Evolutionary conservation across 2,113 vertebrate genomes (phyloP).

Genomic region (Xiphophorus maculatus): DNA sequence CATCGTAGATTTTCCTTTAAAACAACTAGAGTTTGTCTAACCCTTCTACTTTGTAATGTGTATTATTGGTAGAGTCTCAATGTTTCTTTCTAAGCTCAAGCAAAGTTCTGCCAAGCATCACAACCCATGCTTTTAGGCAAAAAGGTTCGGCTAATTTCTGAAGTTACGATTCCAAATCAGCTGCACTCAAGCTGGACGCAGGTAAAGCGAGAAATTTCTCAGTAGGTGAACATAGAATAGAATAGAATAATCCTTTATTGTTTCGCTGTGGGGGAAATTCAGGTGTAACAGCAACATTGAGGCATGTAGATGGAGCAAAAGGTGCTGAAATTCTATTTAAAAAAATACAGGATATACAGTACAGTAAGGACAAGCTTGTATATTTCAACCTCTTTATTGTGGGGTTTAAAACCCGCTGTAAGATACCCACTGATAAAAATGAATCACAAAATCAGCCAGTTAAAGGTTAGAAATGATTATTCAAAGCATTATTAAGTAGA

Average conservation of each 20-base stretch:
- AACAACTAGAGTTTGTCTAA: constrained; percentile 23
- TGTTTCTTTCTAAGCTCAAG: constrained; percentile 24
- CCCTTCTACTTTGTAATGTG: constrained; percentile 27
- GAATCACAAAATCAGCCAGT: no score
- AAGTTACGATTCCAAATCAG: constrained; percentile 34
- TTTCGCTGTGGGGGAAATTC: no score
- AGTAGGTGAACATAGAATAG: constrained; percentile 30
- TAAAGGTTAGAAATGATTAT: constrained; percentile 39
- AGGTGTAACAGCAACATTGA: neutral
- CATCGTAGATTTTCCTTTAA: constrained; percentile 19
- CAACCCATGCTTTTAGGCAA: constrained; percentile 33
- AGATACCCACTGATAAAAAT: neutral
- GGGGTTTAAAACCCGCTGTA: neutral
- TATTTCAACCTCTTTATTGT: neutral
- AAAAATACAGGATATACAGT: no score
- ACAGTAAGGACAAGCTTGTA: no score
- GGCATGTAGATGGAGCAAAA: no score
- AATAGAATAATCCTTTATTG: neutral
- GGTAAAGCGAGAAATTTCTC: constrained; percentile 17
- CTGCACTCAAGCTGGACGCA: constrained; percentile 10
- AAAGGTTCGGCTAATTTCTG: constrained; percentile 25
- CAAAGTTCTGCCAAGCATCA: constrained; percentile 47
- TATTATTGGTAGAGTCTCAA: constrained; percentile 13
- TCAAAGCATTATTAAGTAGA: constrained; percentile 15
- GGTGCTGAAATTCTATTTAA: no score